Evolutionary conservation across 2,113 vertebrate species (phyloP).

Genomic region (Thamnaconus septentrionalis): DNA sequence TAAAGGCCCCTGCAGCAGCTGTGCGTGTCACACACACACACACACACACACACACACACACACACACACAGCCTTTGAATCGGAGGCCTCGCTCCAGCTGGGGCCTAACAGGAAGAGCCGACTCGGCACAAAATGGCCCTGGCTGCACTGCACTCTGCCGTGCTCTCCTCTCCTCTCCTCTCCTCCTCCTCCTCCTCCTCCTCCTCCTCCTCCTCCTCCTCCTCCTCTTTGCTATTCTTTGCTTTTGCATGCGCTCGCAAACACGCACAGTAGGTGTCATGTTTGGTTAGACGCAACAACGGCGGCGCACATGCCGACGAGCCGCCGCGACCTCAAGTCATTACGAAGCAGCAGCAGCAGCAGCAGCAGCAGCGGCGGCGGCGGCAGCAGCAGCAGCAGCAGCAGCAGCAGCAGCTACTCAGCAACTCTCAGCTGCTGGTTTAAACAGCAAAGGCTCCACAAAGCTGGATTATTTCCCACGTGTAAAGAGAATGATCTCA

Average conservation of each 20-base stretch:
- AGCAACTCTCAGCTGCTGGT: no score
- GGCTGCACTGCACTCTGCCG: conserved; percentile 76
- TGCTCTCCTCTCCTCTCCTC: no score
- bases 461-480: no score
- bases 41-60: conserved; percentile 23
- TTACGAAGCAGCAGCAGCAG: conserved; percentile 36
- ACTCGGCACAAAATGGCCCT: conserved; percentile 86
- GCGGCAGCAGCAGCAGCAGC: no score
- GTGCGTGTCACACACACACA: conserved; percentile 90
- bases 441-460: no score
- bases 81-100: conserved; percentile 92
- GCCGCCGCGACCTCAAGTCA: no score
- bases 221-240: conserved; percentile 80
- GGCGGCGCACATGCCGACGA: conserved; percentile 42
- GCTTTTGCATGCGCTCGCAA: conserved; percentile 64
- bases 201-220: no score
- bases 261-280: conserved; percentile 57
- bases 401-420: no score
- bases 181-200: no score
- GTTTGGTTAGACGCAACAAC: conserved; percentile 72
- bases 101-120: conserved; percentile 90
- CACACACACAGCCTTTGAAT: conserved; percentile 82
- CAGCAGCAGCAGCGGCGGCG: no score
- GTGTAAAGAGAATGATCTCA: no score
- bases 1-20: conserved; percentile 99